These are phyloP conservation scores for Pseudopipra pipra DNA, from an alignment of 2,113 vertebrate species.

Conservation along the genomic window DNA sequence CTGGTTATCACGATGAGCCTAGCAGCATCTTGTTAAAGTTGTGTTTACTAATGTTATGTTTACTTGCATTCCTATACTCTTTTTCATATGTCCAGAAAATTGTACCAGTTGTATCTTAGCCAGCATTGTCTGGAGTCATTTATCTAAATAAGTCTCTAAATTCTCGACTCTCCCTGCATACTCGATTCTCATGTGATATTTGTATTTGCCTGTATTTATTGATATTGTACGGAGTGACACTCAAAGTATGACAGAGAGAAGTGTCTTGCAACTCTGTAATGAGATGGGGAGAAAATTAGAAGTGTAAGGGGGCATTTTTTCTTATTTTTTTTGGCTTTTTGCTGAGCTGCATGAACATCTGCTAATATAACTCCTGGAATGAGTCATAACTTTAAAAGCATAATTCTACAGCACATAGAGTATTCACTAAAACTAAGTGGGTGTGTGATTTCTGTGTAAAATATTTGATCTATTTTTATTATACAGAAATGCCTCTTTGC, in stretches of 20 bases:
- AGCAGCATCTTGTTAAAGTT: neutral
- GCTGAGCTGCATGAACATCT: neutral
- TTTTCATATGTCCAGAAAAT: neutral
- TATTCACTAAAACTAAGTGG: neutral
- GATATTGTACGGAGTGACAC: neutral
- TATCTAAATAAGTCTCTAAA: neutral
- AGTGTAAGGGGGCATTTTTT: neutral
- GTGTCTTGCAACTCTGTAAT: neutral
- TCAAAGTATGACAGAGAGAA: neutral
- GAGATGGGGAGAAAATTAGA: neutral
- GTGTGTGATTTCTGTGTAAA: neutral
- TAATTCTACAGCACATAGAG: neutral
- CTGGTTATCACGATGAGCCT: neutral
- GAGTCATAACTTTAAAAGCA: slow-evolving; percentile 4
- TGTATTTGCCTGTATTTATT: neutral
- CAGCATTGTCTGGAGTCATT: neutral
- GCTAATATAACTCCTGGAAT: neutral
- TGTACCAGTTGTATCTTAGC: neutral
- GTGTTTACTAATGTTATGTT: neutral
- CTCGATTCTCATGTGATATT: neutral
- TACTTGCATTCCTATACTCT: neutral
- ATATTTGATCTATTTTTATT: neutral
- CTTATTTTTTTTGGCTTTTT: neutral
- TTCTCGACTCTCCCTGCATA: neutral
- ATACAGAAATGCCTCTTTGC: neutral